Conservation (phyloP, 1,140 invertebrate species). For the Ptiloglossa arizonensis region DNA sequence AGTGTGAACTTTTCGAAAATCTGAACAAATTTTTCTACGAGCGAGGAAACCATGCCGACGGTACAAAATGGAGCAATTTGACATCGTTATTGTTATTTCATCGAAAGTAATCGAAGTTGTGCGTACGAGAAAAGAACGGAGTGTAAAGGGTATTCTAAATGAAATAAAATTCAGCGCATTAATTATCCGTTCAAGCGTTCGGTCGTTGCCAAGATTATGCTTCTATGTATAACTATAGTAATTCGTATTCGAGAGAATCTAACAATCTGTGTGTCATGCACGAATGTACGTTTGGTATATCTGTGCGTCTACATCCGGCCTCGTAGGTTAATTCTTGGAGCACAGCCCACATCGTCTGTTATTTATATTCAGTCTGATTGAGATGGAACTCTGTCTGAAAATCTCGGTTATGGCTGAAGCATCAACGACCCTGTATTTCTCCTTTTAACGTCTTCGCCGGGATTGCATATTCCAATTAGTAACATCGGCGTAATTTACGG, state of each 20-base stretch:
- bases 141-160: too few species aligned
- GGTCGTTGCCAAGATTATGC: too few species aligned
- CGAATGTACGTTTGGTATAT: conserved; percentile 17
- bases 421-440: neutral
- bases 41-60: too few species aligned
- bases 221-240: neutral
- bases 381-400: conserved; percentile 70
- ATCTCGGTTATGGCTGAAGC: conserved; percentile 16
- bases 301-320: conserved; percentile 49
- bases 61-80: too few species aligned
- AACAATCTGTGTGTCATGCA: conserved; percentile 26
- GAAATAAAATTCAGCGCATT: neutral
- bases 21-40: too few species aligned
- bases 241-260: conserved; percentile 15
- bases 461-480: neutral
- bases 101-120: too few species aligned
- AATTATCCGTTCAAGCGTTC: neutral
- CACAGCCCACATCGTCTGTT: conserved; percentile 60
- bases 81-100: too few species aligned
- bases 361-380: conserved; percentile 65
- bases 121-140: too few species aligned
- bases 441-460: conserved; percentile 1
- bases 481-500: neutral
- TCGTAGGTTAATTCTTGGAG: conserved; percentile 52
- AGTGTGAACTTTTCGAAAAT: too few species aligned